These are phyloP conservation scores for Eublepharis macularius DNA, from an alignment of 2,113 vertebrate species.

Conservation along the genomic window DNA sequence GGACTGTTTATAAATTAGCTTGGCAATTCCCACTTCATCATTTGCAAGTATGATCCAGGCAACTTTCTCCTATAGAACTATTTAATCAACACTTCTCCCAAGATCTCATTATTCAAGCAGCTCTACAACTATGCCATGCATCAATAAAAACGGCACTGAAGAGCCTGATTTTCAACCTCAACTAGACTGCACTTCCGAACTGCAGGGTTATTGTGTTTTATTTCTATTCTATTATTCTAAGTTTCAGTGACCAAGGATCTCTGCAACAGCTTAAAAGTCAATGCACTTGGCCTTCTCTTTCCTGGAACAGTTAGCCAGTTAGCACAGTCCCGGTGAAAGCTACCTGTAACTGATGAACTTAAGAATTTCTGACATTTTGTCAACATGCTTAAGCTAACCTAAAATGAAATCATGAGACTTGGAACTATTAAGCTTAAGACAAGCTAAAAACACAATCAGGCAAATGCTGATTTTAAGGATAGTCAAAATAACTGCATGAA, in stretches of 20 bases:
- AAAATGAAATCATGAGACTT: background rate
- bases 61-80: background rate
- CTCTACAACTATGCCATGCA: background rate
- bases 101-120: background rate
- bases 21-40: background rate
- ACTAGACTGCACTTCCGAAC: too few relatives aligned
- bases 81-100: background rate
- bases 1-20: background rate
- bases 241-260: background rate
- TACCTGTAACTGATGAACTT: background rate
- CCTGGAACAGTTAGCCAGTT: background rate
- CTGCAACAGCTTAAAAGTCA: background rate
- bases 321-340: background rate
- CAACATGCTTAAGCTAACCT: background rate
- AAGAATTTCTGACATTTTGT: background rate
- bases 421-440: background rate
- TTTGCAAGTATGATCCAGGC: background rate
- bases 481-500: background rate
- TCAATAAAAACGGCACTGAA: background rate
- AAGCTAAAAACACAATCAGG: background rate
- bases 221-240: background rate
- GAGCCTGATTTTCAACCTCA: background rate
- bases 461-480: background rate
- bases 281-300: background rate
- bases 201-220: too few relatives aligned